Base-by-base conservation (phyloP, 2,113 vertebrate genomes). In the Pungitius pungitius region DNA sequence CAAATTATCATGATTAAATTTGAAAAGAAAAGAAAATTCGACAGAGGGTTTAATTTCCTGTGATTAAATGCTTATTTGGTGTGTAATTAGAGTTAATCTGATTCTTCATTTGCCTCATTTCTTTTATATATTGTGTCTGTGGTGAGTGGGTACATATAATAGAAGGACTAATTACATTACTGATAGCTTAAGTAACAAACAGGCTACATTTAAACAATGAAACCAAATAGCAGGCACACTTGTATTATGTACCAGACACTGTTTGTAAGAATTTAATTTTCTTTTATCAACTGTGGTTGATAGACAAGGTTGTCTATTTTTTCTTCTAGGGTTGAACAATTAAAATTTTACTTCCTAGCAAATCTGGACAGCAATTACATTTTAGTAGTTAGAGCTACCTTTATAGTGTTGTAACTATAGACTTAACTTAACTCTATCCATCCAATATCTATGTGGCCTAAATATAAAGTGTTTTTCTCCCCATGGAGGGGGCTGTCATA, bases 1-100 rank as follows among this genome's bases (percentile, higher is more conserved):
- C 11, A 55, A 84, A 75, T 64, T 42, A 78, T 75, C 3, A 1
- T 30, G 62, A 71, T 82, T 84, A 69, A 71, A 89, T 86, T 87
- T 79, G 24, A 69, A 83, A 79, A 66, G 66, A 81, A 81, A 82
- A 90, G 88, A 87, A 55, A 86, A 85, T 89, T 87, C 82, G 43
- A 85, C 68, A 2, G 14, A 22, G 57, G 59, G 66, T 75, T 60
- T 83, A 65, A 82, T 85, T 86, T 83, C 42, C 58, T 24, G 0
- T 88, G 54, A 87, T 89, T 88, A 82, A 86, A 86, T 15, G 45
- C 77, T 81, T 78, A 84, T 83, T 81, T 86, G 57, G 54, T 71
- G 66, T 59, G 67, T 83, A 85, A 90, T 89, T 82, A 77, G 40
- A 81, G 49, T 76, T 79, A 72, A 85, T 86, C 66, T 33, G 61